Conservation (phyloP, 2,797 vertebrate genomes). For the Melanitta fusca region DNA sequence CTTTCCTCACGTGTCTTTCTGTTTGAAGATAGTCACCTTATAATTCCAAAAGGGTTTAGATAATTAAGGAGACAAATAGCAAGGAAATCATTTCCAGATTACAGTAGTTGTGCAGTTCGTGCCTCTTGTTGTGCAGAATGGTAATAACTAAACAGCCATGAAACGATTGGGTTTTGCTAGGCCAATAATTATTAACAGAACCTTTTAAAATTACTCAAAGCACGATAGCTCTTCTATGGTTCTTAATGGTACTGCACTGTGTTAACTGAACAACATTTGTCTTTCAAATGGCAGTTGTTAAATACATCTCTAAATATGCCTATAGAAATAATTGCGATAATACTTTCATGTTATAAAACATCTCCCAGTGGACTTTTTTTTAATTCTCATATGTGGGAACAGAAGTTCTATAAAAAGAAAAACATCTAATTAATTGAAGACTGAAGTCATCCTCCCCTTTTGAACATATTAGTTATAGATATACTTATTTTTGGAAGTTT, state of each 20-base stretch:
- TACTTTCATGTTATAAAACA: background rate
- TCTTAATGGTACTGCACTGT: background rate
- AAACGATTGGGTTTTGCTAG: background rate
- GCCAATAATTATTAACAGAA: background rate
- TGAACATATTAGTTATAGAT: background rate
- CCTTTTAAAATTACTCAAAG: background rate
- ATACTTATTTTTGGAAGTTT: background rate
- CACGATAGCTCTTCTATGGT: background rate
- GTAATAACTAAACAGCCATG: background rate
- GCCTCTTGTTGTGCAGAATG: background rate
- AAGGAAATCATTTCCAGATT: background rate
- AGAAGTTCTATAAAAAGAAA: background rate
- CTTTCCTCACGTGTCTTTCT: background rate
- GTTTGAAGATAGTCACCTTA: background rate
- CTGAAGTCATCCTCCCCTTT: background rate
- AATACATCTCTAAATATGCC: background rate
- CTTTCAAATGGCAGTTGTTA: conserved; percentile 3
- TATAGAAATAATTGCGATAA: background rate
- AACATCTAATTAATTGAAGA: background rate
- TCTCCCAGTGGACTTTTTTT: background rate
- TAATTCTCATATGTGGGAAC: background rate
- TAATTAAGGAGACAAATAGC: background rate
- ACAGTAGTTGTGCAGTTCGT: background rate
- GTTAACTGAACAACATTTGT: background rate
- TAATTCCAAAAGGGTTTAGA: background rate